These are phyloP conservation scores for Neodiprion virginianus DNA, from an alignment of 1,140 invertebrate species.

Conservation along the genomic window DNA sequence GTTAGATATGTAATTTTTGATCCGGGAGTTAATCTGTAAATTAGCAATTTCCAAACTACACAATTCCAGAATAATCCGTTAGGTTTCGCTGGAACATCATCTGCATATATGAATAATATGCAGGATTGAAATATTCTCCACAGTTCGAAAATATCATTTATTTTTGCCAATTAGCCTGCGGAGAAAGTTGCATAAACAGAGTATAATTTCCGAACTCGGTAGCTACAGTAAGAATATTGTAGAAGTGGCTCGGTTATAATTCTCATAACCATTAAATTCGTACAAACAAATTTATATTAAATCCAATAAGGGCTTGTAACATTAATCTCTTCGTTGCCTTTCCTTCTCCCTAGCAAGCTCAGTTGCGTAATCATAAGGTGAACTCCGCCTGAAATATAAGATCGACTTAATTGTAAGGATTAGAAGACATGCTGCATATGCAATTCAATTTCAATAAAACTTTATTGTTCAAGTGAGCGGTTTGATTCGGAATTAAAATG, in stretches of 20 bases:
- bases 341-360: constrained; percentile 57
- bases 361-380: constrained; percentile 57
- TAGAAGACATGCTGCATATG: neutral
- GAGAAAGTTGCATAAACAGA: neutral
- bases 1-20: too few relatives aligned
- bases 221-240: constrained; percentile 22
- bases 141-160: too few relatives aligned
- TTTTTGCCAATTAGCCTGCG: too few relatives aligned
- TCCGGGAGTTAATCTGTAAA: too few relatives aligned
- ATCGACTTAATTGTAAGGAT: constrained; percentile 12
- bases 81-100: too few relatives aligned
- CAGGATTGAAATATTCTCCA: too few relatives aligned
- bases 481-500: constrained; percentile 10
- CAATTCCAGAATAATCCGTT: too few relatives aligned
- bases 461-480: neutral
- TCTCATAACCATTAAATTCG: constrained; percentile 31
- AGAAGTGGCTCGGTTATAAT: constrained; percentile 45
- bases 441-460: constrained; percentile 6
- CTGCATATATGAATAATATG: too few relatives aligned
- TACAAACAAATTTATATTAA: constrained; percentile 40
- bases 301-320: constrained; percentile 33
- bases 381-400: constrained; percentile 44
- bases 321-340: constrained; percentile 56
- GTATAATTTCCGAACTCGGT: constrained; percentile 16
- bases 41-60: too few relatives aligned